Percentiles rank a stretch among this genome's conserved stretches.
These are phyloP conservation scores for Heliconius hewitsoni DNA, from an alignment of 1,140 invertebrate genomes.

Conservation along the genomic window DNA sequence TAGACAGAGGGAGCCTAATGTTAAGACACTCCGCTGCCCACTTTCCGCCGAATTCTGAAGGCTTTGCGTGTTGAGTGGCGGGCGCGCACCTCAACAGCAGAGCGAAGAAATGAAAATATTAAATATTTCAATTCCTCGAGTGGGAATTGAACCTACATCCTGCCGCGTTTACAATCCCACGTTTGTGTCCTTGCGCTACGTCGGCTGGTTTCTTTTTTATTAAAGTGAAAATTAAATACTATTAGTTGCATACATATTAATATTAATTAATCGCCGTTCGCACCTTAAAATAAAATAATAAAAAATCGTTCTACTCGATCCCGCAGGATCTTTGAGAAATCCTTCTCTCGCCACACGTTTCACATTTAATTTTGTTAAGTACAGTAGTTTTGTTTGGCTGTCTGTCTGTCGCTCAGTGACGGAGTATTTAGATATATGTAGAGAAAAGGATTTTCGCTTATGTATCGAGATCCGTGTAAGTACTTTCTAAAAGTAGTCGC, in stretches of 20 bases:
- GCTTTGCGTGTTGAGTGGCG: too few relatives aligned
- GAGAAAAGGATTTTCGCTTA: background rate
- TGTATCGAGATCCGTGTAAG: background rate
- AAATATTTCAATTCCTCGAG: background rate
- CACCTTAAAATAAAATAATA: background rate
- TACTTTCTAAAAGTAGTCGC: background rate
- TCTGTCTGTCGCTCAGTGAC: background rate
- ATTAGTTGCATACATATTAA: too few relatives aligned
- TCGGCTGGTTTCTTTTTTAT: too few relatives aligned
- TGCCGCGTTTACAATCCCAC: background rate
- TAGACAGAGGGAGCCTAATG: background rate
- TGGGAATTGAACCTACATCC: background rate
- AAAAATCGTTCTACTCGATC: background rate
- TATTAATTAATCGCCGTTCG: too few relatives aligned
- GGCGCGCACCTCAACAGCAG: background rate
- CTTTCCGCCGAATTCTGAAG: background rate
- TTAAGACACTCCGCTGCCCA: background rate
- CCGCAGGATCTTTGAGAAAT: too few relatives aligned
- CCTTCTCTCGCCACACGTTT: too few relatives aligned
- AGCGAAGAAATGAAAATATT: conserved; percentile 2
- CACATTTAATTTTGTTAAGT: background rate
- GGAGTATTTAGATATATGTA: background rate
- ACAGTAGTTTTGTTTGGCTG: too few relatives aligned
- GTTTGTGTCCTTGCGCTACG: background rate
- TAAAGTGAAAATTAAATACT: too few relatives aligned